phyloP scores from a whole-genome alignment of 2,797 vertebrate species.

The Chloroceryle inda region DNA sequence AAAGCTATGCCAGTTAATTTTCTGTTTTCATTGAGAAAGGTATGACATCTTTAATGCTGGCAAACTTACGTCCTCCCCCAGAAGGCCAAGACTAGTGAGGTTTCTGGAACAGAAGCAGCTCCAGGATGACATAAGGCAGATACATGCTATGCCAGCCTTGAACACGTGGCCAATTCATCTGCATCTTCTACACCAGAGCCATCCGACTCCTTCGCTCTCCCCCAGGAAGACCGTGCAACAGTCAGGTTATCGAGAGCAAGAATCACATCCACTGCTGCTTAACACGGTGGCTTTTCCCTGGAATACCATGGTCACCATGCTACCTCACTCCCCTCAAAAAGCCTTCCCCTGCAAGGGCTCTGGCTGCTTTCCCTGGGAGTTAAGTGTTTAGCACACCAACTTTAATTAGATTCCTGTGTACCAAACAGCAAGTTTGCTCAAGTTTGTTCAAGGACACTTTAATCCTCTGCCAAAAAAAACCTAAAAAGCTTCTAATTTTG shows the following conservation, averaged over 20 bases:
- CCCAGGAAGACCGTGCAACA: neutral
- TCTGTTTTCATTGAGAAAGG: neutral
- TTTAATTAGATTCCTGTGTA: slow-evolving; percentile 33
- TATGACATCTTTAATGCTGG: neutral
- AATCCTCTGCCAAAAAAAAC: slow-evolving; percentile 47
- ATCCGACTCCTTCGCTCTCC: neutral
- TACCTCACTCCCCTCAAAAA: neutral
- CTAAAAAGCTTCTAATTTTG: neutral
- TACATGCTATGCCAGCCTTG: neutral
- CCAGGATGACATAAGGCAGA: neutral
- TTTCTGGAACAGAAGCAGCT: neutral
- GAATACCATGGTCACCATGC: neutral
- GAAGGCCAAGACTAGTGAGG: neutral
- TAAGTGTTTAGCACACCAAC: slow-evolving; percentile 21
- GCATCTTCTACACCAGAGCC: fast-evolving
- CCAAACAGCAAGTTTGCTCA: neutral
- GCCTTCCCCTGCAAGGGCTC: neutral
- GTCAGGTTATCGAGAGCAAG: neutral
- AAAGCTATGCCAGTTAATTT: neutral
- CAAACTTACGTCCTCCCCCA: neutral
- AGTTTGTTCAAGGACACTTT: slow-evolving; percentile 47
- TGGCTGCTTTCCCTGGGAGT: neutral
- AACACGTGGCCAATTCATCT: neutral
- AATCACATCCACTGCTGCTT: neutral
- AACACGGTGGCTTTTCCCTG: neutral